These are phyloP conservation scores for Perizoma affinitatum DNA, from an alignment of 2,888 invertebrate genomes.

Conservation along the genomic window DNA sequence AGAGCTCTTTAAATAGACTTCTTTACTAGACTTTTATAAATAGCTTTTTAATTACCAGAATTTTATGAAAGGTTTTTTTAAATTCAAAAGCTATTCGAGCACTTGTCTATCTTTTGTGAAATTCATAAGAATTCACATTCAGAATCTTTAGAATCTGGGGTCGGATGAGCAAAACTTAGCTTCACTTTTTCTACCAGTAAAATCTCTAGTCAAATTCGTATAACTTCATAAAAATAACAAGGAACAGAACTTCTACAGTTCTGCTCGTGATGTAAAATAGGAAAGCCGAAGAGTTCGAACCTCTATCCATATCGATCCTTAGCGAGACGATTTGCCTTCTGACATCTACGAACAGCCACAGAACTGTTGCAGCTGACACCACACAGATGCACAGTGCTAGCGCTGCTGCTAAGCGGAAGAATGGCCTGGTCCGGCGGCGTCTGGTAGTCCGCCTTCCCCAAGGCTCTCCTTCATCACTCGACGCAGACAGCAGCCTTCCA, in stretches of 20 bases:
- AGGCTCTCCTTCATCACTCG: constrained; percentile 84
- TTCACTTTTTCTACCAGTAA: too few species aligned
- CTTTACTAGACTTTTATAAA: too few species aligned
- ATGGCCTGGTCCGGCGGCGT: constrained; percentile 75
- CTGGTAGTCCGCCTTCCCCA: constrained; percentile 69
- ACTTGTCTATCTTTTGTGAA: constrained; percentile 13
- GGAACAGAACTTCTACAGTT: too few species aligned
- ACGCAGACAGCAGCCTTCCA: constrained; percentile 85
- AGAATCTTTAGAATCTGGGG: background rate
- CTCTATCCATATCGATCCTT: constrained; percentile 87
- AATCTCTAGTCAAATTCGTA: too few species aligned
- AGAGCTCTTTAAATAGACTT: constrained; percentile 20
- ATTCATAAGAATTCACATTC: background rate
- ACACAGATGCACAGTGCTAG: constrained; percentile 86
- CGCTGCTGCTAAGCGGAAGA: constrained; percentile 84
- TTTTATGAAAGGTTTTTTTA: constrained; percentile 9
- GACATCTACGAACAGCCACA: constrained; percentile 88
- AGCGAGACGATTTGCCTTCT: constrained; percentile 86
- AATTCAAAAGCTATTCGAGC: background rate
- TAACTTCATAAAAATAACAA: too few species aligned
- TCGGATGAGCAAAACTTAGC: too few species aligned
- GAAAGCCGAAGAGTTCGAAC: constrained; percentile 56
- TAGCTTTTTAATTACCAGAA: too few species aligned
- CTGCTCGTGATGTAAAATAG: background rate
- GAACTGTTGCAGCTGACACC: constrained; percentile 86